Percentiles rank a stretch among this genome's conserved stretches.
Evolutionary conservation across 2,797 vertebrate genomes (phyloP).

Genomic region (Hypotaenidia okinawae): DNA sequence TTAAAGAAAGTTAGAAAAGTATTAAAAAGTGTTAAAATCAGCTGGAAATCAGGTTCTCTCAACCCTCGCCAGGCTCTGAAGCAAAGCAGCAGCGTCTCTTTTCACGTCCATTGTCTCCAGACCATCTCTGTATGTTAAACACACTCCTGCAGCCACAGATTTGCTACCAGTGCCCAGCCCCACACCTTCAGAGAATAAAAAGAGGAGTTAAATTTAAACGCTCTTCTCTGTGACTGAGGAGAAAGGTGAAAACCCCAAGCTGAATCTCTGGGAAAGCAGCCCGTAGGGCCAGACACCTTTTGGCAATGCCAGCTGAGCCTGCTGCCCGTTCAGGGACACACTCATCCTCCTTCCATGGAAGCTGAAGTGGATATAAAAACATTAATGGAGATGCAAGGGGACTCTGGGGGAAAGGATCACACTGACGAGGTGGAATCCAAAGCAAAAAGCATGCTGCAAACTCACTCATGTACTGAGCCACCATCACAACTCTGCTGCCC

Average conservation of each 20-base stretch:
- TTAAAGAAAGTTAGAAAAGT: not conserved
- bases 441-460: not conserved
- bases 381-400: fast-evolving
- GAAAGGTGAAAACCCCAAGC: not conserved
- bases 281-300: not conserved
- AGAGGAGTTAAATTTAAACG: not conserved
- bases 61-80: not conserved
- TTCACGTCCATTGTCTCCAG: not conserved
- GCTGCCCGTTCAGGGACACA: fast-evolving
- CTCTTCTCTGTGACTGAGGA: not conserved
- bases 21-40: not conserved
- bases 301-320: not conserved
- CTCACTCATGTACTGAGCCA: not conserved
- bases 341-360: not conserved
- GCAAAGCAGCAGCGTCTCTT: not conserved
- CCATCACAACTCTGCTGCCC: not conserved
- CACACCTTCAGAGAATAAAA: too few relatives aligned
- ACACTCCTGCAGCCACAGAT: fast-evolving
- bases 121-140: not conserved
- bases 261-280: not conserved
- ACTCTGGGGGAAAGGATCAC: not conserved
- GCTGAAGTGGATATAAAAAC: not conserved
- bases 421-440: not conserved
- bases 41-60: not conserved
- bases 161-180: not conserved